phyloP scores from a whole-genome alignment of 2,113 vertebrate species.

The Misgurnus anguillicaudatus region DNA sequence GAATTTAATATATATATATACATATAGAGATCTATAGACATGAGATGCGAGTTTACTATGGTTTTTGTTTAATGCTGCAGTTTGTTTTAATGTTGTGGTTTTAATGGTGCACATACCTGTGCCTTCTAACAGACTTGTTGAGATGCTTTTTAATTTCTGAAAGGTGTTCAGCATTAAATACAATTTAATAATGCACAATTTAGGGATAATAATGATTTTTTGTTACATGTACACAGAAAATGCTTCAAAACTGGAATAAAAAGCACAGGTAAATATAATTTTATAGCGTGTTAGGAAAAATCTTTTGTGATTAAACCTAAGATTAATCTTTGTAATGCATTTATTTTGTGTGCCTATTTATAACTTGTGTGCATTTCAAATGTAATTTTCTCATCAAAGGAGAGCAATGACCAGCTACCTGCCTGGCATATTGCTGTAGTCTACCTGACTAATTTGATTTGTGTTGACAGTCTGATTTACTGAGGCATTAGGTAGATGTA shows the following conservation, averaged over 20 bases:
- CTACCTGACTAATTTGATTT: slow-evolving; percentile 56
- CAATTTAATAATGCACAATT: background rate
- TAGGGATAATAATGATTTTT: too few relatives aligned
- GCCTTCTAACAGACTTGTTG: background rate
- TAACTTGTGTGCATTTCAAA: slow-evolving; percentile 48
- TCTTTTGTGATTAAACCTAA: background rate
- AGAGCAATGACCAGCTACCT: slow-evolving; percentile 49
- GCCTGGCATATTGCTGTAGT: slow-evolving; percentile 39
- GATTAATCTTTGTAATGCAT: slow-evolving; percentile 56
- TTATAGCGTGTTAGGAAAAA: background rate
- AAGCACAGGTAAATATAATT: background rate
- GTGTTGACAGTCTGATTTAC: slow-evolving; percentile 56
- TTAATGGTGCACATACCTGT: background rate
- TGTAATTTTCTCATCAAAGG: slow-evolving; percentile 55
- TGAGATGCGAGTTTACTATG: background rate
- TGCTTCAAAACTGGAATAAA: background rate
- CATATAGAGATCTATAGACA: too few relatives aligned
- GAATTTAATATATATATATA: too few relatives aligned
- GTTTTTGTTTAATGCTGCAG: background rate
- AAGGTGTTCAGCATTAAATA: background rate
- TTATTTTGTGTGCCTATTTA: slow-evolving; percentile 43
- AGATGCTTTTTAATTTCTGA: background rate
- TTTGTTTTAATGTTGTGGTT: background rate
- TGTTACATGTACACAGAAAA: background rate
- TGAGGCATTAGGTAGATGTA: slow-evolving; percentile 37